Conservation (phyloP, 2,797 vertebrate genomes). For the Agapornis canus region DNA sequence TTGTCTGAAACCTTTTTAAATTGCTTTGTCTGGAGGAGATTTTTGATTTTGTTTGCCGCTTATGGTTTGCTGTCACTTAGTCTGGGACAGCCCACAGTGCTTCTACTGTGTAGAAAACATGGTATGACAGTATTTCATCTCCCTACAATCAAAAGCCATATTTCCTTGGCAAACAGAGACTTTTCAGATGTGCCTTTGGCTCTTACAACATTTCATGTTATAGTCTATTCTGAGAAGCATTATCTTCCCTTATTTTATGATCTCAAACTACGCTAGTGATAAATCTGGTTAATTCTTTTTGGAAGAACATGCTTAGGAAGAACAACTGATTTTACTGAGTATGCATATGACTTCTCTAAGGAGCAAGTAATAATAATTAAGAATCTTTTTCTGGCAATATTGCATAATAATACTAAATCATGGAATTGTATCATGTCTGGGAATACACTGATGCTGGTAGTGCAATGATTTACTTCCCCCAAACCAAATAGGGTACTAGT, state of each 20-base stretch:
- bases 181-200: not conserved
- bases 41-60: not conserved
- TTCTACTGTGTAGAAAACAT: not conserved
- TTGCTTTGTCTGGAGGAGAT: not conserved
- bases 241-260: not conserved
- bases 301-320: not conserved
- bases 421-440: not conserved
- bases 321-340: not conserved
- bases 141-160: not conserved
- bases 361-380: not conserved
- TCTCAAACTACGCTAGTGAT: not conserved
- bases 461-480: not conserved
- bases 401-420: not conserved
- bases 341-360: not conserved
- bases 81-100: not conserved
- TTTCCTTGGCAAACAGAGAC: not conserved
- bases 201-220: not conserved
- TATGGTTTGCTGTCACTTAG: not conserved
- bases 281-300: not conserved
- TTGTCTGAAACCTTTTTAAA: not conserved
- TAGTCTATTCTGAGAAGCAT: not conserved
- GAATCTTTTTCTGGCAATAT: not conserved
- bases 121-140: not conserved
- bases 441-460: not conserved
- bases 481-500: not conserved